A percentile compares a stretch with the other conserved stretches of the same genome.
These are phyloP conservation scores for Stratiolaelaps scimitus DNA, from an alignment of 1,140 invertebrate genomes.

Conservation along the genomic window DNA sequence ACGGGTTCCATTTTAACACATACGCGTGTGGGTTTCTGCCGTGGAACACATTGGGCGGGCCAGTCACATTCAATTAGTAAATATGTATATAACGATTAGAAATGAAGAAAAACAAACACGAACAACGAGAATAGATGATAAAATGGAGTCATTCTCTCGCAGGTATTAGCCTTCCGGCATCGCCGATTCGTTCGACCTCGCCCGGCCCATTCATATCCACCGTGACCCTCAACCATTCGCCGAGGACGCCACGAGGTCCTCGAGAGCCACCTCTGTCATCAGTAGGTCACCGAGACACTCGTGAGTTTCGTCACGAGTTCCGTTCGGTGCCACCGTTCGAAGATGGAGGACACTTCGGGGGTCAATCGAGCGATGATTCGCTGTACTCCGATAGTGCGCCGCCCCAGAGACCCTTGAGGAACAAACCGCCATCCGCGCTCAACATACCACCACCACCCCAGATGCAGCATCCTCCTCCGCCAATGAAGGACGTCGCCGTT, in stretches of 20 bases:
- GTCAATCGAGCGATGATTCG: slow-evolving; percentile 7
- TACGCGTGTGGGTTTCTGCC: no score
- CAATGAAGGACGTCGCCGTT: slow-evolving; percentile 26
- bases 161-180: slow-evolving; percentile 14
- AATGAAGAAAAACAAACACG: no score
- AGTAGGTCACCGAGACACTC: neutral
- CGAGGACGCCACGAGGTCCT: neutral
- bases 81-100: no score
- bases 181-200: slow-evolving; percentile 8
- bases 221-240: slow-evolving; percentile 21
- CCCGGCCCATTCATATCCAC: slow-evolving; percentile 17
- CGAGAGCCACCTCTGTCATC: no score
- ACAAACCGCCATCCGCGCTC: neutral
- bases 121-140: no score
- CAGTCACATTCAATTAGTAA: no score
- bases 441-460: neutral
- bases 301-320: slow-evolving; percentile 10
- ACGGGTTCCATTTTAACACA: no score
- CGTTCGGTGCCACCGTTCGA: slow-evolving; percentile 7
- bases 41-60: no score
- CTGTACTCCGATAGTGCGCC: slow-evolving; percentile 6
- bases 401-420: slow-evolving; percentile 22
- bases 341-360: neutral
- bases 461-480: neutral
- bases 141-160: neutral